These are phyloP conservation scores for Percopsis omiscomaycus DNA, from an alignment of 2,797 vertebrate species.

Conservation along the genomic window DNA sequence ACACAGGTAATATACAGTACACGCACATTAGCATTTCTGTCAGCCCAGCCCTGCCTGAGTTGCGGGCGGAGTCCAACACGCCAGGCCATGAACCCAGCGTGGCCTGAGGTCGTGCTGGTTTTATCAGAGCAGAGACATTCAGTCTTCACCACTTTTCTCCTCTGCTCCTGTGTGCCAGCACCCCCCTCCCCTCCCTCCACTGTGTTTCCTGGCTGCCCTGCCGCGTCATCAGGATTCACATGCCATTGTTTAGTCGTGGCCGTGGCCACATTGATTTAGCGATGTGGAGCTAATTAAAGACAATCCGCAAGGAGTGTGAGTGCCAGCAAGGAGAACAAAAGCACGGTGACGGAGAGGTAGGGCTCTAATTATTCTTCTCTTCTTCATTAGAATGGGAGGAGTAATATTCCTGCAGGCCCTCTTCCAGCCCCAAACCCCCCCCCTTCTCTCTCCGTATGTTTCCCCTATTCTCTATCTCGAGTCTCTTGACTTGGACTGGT, in stretches of 20 bases:
- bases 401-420: slow-evolving; percentile 68
- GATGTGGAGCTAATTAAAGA: slow-evolving; percentile 74
- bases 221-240: slow-evolving; percentile 47
- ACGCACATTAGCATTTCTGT: too few relatives aligned
- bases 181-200: not conserved
- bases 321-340: slow-evolving; percentile 61
- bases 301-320: slow-evolving; percentile 65
- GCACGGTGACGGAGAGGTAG: slow-evolving; percentile 61
- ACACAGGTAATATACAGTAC: too few relatives aligned
- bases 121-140: too few relatives aligned
- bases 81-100: too few relatives aligned
- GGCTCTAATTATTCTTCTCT: slow-evolving; percentile 70
- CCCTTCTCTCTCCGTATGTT: slow-evolving; percentile 28
- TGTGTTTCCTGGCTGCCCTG: slow-evolving; percentile 6
- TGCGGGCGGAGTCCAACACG: too few relatives aligned
- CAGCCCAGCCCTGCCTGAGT: too few relatives aligned
- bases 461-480: not conserved
- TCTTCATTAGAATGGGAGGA: slow-evolving; percentile 63
- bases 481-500: not conserved
- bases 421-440: slow-evolving; percentile 42
- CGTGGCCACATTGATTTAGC: slow-evolving; percentile 69
- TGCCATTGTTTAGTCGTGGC: slow-evolving; percentile 64
- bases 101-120: too few relatives aligned
- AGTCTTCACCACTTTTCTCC: not conserved
- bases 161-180: not conserved